phyloP scores from a whole-genome alignment of 2,797 vertebrate genomes.

The Remorina albescens region DNA sequence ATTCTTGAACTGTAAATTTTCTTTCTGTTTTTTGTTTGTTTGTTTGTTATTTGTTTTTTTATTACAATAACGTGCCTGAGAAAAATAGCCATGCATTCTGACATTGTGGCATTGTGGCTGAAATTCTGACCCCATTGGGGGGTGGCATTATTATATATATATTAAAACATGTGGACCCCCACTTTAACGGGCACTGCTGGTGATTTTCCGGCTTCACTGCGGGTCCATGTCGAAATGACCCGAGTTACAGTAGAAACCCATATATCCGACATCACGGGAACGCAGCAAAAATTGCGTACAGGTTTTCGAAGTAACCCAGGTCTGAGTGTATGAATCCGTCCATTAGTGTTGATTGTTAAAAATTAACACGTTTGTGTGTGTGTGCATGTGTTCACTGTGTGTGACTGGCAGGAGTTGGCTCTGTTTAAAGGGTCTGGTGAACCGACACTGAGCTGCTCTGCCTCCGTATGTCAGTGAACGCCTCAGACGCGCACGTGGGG shows the following conservation, averaged over 20 bases:
- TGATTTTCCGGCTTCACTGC: too few species aligned
- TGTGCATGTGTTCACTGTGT: too few species aligned
- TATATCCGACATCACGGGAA: constrained; percentile 42
- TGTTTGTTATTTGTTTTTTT: too few species aligned
- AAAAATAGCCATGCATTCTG: too few species aligned
- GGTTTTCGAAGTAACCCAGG: constrained; percentile 47
- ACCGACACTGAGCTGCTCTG: background rate
- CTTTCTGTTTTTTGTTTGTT: too few species aligned
- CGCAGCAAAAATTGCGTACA: constrained; percentile 27
- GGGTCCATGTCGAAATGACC: background rate
- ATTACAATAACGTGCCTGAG: too few species aligned
- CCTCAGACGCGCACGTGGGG: constrained; percentile 43
- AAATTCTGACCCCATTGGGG: too few species aligned
- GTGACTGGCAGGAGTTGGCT: background rate
- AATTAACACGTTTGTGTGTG: background rate
- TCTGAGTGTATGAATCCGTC: constrained; percentile 9
- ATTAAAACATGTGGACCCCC: too few species aligned
- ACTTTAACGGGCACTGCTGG: too few species aligned
- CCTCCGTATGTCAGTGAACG: background rate
- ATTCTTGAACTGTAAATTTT: too few species aligned
- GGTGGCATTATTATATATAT: too few species aligned
- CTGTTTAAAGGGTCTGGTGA: background rate
- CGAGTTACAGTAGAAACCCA: accelerated
- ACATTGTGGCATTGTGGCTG: too few species aligned
- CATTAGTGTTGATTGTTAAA: constrained; percentile 10